Evolutionary conservation across 2,113 vertebrate genomes (phyloP).

Genomic region (Stomatorhinus ivindoensis): DNA sequence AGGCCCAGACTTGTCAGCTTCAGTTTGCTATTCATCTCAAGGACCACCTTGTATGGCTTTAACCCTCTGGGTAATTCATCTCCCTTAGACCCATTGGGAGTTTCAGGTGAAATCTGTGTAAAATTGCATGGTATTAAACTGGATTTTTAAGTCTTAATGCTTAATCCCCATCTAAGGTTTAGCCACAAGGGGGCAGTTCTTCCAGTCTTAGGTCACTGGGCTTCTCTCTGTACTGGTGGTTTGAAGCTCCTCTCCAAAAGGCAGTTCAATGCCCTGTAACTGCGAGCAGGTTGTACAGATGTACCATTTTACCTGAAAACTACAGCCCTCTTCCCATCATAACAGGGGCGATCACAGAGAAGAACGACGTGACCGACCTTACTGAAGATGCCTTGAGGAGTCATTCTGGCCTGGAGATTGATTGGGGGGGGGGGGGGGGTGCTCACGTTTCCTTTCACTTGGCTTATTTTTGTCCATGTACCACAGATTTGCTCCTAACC

Average conservation of each 20-base stretch:
- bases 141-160: not conserved
- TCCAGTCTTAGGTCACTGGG: not conserved
- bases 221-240: not conserved
- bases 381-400: conserved; percentile 44
- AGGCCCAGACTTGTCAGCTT: not conserved
- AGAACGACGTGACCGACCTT: conserved; percentile 65
- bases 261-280: not conserved
- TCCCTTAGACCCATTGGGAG: not conserved
- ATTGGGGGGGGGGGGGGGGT: not conserved
- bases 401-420: conserved; percentile 40
- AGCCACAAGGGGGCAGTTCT: not conserved
- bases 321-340: not conserved
- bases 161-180: not conserved
- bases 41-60: not conserved
- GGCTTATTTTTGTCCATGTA: conserved; percentile 34
- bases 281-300: not conserved
- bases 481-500: conserved; percentile 35
- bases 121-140: not conserved
- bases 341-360: conserved; percentile 65
- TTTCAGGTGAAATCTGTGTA: not conserved
- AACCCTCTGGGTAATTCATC: not conserved
- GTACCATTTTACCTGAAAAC: not conserved
- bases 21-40: not conserved
- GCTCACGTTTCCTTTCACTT: conserved; percentile 24
- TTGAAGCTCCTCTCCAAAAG: not conserved